These are phyloP conservation scores for Fistularia commersonii DNA, from an alignment of 2,797 vertebrate genomes.

Conservation along the genomic window DNA sequence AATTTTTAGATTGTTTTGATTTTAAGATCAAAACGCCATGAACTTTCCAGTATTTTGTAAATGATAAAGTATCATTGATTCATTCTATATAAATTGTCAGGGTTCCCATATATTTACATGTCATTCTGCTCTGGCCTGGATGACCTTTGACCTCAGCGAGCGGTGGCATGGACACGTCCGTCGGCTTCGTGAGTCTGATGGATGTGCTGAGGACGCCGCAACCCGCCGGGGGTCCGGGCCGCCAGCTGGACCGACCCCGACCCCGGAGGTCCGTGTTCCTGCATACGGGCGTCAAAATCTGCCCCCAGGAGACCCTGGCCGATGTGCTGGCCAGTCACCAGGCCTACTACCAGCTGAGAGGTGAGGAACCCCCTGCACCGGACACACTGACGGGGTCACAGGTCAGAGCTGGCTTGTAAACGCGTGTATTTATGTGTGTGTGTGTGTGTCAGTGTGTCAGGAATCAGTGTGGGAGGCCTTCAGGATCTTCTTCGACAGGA, in stretches of 20 bases:
- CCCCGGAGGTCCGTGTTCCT: constrained; percentile 83
- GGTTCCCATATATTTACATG: not conserved
- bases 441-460: constrained; percentile 82
- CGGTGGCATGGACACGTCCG: not conserved
- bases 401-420: no score
- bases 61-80: no score
- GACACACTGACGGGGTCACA: not conserved
- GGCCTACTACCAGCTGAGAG: constrained; percentile 86
- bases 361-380: constrained; percentile 47
- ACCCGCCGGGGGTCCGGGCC: constrained; percentile 54
- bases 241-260: constrained; percentile 71
- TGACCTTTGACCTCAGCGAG: constrained; percentile 25
- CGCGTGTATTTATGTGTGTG: no score
- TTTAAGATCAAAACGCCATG: no score
- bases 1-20: no score
- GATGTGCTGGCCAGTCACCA: constrained; percentile 86
- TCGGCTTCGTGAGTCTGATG: constrained; percentile 42
- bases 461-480: constrained; percentile 95
- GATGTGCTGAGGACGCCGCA: constrained; percentile 62
- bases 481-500: constrained; percentile 88
- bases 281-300: constrained; percentile 83
- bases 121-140: constrained; percentile 33
- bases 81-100: no score
- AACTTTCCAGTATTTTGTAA: no score
- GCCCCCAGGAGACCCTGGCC: constrained; percentile 83